Conservation (phyloP, 37 sponge, comb jelly and placozoan species). For the Ephydatia muelleri region DNA sequence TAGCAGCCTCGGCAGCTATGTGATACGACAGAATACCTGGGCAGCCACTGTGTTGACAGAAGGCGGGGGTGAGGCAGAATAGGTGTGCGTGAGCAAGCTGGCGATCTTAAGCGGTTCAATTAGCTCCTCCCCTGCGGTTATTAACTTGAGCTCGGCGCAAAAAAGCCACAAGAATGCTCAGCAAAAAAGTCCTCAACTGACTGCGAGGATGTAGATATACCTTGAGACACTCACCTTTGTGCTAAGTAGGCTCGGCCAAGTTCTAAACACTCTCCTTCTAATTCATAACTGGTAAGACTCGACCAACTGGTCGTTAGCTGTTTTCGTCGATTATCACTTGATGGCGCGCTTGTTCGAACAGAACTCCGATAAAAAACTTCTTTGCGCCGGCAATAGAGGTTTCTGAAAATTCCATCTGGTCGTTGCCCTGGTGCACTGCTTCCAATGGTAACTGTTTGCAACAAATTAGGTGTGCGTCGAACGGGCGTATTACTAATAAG, state of each 20-base stretch:
- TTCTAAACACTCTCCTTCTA: conserved; percentile 66
- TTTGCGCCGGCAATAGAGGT: conserved; percentile 20
- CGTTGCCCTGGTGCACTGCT: neutral
- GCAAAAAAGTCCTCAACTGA: neutral
- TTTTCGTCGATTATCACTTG: neutral
- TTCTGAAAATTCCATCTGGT: conserved; percentile 54
- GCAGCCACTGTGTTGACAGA: conserved; percentile 29
- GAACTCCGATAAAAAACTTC: conserved; percentile 49
- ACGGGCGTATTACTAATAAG: neutral
- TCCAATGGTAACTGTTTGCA: neutral
- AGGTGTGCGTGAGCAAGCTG: neutral
- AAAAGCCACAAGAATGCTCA: neutral
- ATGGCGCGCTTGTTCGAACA: neutral
- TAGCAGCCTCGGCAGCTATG: conserved; percentile 28
- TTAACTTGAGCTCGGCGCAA: neutral
- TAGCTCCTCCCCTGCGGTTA: neutral
- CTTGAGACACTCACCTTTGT: conserved; percentile 40
- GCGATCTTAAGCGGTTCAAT: neutral
- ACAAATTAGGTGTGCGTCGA: neutral
- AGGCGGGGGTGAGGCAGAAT: neutral
- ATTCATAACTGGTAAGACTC: conserved; percentile 31
- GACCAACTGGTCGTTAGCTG: conserved; percentile 21
- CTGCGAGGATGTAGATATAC: neutral
- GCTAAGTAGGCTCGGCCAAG: conserved; percentile 45
- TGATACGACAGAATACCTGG: conserved; percentile 59